Evolutionary conservation across 2,113 vertebrate species (phyloP), one percentile per base, ranked within the genome.

Genomic region (Alaudala cheleensis): DNA sequence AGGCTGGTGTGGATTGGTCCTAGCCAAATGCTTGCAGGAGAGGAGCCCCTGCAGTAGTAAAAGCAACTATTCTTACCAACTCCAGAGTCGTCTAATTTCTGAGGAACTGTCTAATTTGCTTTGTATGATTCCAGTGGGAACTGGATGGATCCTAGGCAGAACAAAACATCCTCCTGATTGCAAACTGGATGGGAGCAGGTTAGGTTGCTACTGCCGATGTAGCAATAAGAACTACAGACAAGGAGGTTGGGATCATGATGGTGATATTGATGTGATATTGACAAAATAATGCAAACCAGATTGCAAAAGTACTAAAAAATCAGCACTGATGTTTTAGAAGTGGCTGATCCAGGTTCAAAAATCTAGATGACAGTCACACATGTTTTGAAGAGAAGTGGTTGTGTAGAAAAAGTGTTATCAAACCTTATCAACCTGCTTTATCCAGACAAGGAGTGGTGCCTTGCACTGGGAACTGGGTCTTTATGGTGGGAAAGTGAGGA

Each of bases 121-220:
- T 64, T 81, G 45, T 12, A n/a, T 61, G 44, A 64, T 79, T 88
- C 51, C 61, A 33, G 14, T 19, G 28, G 47, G 57, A 82, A 39
- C 10, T 76, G 74, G 44, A 31, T 25, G 20, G 29, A 71, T 47
- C 34, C 20, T 54, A 29, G 28, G n/a, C 37, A 53, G 39, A 88
- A 29, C 25, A n/a, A 25, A 9, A 19, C 13, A n/a, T 20, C 19
- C 10, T 72, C 58, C 50, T 79, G 29, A 44, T 44, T 26, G 9
- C 9, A 6, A 14, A 14, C n/a, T 0, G 0, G 11, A 40, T 17
- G 31, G 17, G 31, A 49, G 28, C 9, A 77, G 25, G 22, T 29
- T 60, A 25, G 23, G 5, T n/a, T 50, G 64, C 39, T 76, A 10
- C 44, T 67, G 44, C 11, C 21, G 15, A 12, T 1, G 0, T 13